Conservation (phyloP, 2,888 invertebrate genomes). For the Gastrophysa polygoni region DNA sequence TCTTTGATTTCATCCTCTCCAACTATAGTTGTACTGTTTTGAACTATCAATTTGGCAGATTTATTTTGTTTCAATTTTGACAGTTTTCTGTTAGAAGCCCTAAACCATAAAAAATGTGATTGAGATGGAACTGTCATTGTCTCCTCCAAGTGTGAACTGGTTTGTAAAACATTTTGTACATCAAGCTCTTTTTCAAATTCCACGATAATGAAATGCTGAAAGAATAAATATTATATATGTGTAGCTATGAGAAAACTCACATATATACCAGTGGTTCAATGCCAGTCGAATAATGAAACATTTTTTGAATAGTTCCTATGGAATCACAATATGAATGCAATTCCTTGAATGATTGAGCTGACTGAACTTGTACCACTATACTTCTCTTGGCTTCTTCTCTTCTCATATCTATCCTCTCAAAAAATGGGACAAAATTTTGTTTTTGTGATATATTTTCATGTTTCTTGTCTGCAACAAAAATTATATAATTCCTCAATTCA, state of each 20-base stretch:
- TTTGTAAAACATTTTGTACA: slow-evolving; percentile 63
- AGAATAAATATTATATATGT: slow-evolving; percentile 22
- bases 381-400: slow-evolving; percentile 71
- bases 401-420: slow-evolving; percentile 65
- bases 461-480: slow-evolving; percentile 3
- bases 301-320: slow-evolving; percentile 67
- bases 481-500: background rate
- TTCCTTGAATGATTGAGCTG: slow-evolving; percentile 70
- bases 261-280: slow-evolving; percentile 51
- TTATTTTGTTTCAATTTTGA: slow-evolving; percentile 47
- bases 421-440: slow-evolving; percentile 55
- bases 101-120: slow-evolving; percentile 78
- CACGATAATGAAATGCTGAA: slow-evolving; percentile 75
- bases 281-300: slow-evolving; percentile 68
- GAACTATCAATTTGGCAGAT: slow-evolving; percentile 43
- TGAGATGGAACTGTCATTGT: slow-evolving; percentile 67
- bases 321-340: slow-evolving; percentile 72
- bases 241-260: slow-evolving; percentile 5
- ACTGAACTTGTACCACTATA: slow-evolving; percentile 78
- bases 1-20: slow-evolving; percentile 59
- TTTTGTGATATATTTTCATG: slow-evolving; percentile 7
- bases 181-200: slow-evolving; percentile 68
- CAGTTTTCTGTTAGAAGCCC: slow-evolving; percentile 47
- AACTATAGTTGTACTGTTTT: slow-evolving; percentile 60
- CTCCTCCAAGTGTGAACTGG: slow-evolving; percentile 65